Evolutionary conservation across 2,113 vertebrate species (phyloP).

Genomic region (Serilophus lunatus): DNA sequence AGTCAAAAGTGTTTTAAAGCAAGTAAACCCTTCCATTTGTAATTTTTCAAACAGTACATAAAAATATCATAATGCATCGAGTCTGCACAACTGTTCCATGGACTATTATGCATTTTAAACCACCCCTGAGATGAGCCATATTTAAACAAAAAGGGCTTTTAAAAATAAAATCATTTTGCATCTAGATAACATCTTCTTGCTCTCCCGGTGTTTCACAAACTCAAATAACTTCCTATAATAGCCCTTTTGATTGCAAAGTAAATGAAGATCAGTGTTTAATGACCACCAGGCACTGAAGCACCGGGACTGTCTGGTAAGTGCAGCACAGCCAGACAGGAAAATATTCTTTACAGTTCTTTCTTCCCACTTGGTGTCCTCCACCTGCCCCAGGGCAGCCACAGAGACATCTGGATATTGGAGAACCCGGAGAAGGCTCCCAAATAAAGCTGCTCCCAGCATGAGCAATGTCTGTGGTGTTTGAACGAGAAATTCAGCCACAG

Average conservation of each 20-base stretch:
- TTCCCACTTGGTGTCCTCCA: background rate
- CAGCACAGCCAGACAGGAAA: background rate
- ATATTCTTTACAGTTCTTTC: background rate
- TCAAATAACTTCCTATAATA: background rate
- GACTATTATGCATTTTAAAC: background rate
- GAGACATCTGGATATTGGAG: background rate
- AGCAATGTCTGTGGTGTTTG: accelerated
- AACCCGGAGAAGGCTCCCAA: background rate
- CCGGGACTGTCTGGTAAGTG: background rate
- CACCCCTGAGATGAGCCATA: background rate
- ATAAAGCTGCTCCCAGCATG: accelerated
- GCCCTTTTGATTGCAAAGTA: background rate
- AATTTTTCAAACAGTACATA: background rate
- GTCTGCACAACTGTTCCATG: background rate
- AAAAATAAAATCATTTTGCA: background rate
- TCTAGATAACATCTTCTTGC: background rate
- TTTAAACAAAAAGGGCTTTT: slow-evolving; percentile 3
- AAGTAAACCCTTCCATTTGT: background rate
- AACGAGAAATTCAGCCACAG: background rate
- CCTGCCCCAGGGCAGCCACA: background rate
- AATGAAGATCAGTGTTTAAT: background rate
- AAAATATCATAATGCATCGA: background rate
- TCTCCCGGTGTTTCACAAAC: background rate
- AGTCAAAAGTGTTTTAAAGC: background rate
- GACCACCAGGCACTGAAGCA: background rate